phyloP scores from a whole-genome alignment of 1,140 invertebrate genomes.

The Bombyx mori region ASM3026992v2 NC_085130.1:1816501-1817000 shows the following conservation, averaged over 20 bases:
- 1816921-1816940: background rate
- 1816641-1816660: conserved; percentile 5
- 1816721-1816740: conserved; percentile 10
- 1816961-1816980: background rate
- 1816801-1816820: too few relatives aligned
- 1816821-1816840: too few relatives aligned
- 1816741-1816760: conserved; percentile 43
- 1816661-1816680: conserved; percentile 11
- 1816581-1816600: too few relatives aligned
- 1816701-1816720: conserved; percentile 37
- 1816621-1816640: background rate
- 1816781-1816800: too few relatives aligned
- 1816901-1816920: background rate
- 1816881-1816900: background rate
- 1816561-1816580: too few relatives aligned
- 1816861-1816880: too few relatives aligned
- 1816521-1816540: too few relatives aligned
- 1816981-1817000: conserved; percentile 24
- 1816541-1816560: too few relatives aligned
- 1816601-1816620: background rate
- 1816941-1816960: background rate
- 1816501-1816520: too few relatives aligned
- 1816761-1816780: conserved; percentile 18
- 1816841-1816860: too few relatives aligned
- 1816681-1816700: background rate